phyloP scores from a whole-genome alignment of 1,140 invertebrate genomes.

The Conus ventricosus region DNA sequence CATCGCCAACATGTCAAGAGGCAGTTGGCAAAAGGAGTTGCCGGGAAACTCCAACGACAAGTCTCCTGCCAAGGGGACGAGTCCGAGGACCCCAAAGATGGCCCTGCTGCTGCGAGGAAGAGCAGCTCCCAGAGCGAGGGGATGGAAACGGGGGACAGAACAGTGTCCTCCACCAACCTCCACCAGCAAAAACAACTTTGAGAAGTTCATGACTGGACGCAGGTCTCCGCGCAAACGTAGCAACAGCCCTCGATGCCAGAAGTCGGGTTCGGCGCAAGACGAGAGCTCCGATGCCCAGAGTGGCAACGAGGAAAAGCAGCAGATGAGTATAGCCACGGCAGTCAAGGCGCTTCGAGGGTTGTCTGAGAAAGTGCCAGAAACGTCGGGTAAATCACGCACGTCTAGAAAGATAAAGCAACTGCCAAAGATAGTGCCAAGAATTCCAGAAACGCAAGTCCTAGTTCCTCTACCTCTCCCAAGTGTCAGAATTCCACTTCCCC shows the following conservation, averaged over 20 bases:
- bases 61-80: neutral
- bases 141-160: neutral
- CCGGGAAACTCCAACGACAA: neutral
- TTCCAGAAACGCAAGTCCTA: constrained; percentile 23
- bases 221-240: constrained; percentile 16
- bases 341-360: constrained; percentile 23
- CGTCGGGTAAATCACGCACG: neutral
- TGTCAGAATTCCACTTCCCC: neutral
- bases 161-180: neutral
- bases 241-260: constrained; percentile 8
- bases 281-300: neutral
- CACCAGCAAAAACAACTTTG: constrained; percentile 24
- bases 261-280: neutral
- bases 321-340: constrained; percentile 6
- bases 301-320: constrained; percentile 16
- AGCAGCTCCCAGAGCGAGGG: neutral
- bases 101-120: neutral
- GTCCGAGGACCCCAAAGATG: neutral
- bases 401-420: neutral
- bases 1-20: constrained; percentile 14
- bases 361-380: constrained; percentile 6
- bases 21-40: constrained; percentile 1
- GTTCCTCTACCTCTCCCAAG: neutral
- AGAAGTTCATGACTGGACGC: constrained; percentile 23
- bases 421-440: neutral